Conservation (phyloP, 2,888 invertebrate genomes). For the Drosophila stalkeri region DNA sequence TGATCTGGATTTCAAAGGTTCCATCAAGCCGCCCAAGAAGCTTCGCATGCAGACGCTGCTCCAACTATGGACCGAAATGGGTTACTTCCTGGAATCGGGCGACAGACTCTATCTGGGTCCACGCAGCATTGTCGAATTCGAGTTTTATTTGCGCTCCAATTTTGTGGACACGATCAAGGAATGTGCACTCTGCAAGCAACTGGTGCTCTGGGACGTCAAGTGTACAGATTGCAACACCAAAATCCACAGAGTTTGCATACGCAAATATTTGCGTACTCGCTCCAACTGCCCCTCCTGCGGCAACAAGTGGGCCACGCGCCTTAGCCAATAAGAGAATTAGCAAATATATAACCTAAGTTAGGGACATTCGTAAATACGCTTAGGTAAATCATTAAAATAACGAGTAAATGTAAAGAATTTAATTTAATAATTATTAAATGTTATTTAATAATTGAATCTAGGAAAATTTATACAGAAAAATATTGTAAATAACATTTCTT, state of each 20-base stretch:
- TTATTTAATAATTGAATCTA: background rate
- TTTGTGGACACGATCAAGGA: constrained; percentile 53
- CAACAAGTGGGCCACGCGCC: constrained; percentile 55
- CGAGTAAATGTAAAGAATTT: background rate
- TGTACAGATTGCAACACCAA: constrained; percentile 52
- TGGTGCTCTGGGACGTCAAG: constrained; percentile 66
- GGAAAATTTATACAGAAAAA: background rate
- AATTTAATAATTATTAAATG: background rate
- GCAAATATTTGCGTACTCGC: constrained; percentile 61
- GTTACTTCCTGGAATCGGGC: constrained; percentile 51
- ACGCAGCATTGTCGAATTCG: constrained; percentile 63
- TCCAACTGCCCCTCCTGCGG: constrained; percentile 62
- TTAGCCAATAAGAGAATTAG: constrained; percentile 26
- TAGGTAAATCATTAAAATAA: background rate
- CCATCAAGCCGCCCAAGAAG: constrained; percentile 36
- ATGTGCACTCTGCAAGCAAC: constrained; percentile 56
- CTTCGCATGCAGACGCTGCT: constrained; percentile 57
- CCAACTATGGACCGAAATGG: constrained; percentile 61
- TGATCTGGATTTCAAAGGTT: constrained; percentile 18
- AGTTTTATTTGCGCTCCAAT: constrained; percentile 59
- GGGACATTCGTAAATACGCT: background rate
- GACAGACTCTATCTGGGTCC: constrained; percentile 60
- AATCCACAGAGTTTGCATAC: constrained; percentile 61
- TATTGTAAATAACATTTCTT: background rate
- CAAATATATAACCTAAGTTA: background rate